A percentile compares a stretch with the other conserved stretches of the same genome.
Evolutionary conservation across 1,140 invertebrate genomes (phyloP).

Genomic region (Drosophila aff.): DNA sequence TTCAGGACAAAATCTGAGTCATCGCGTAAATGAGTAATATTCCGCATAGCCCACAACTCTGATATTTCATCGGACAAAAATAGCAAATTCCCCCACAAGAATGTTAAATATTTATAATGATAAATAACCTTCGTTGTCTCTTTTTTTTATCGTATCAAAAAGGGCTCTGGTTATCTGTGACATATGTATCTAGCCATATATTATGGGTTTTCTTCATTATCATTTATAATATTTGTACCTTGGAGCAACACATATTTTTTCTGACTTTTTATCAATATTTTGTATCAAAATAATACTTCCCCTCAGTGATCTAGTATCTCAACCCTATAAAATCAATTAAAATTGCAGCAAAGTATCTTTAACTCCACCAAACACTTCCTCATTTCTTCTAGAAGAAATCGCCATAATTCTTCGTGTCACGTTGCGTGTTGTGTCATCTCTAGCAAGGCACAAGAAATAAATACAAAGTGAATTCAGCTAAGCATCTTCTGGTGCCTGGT

Average conservation of each 20-base stretch:
- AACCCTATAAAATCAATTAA: not conserved
- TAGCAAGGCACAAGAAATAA: not conserved
- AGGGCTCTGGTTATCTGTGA: slow-evolving; percentile 11
- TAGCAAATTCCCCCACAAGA: slow-evolving; percentile 5
- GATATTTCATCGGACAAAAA: slow-evolving; percentile 6
- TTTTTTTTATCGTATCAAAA: slow-evolving; percentile 3
- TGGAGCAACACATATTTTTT: not conserved
- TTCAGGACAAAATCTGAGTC: slow-evolving; percentile 7
- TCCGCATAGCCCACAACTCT: not conserved
- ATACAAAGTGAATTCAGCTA: slow-evolving; percentile 46
- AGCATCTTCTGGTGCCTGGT: slow-evolving; percentile 29
- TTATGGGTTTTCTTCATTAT: not conserved
- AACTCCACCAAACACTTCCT: not conserved
- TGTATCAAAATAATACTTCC: too few species aligned
- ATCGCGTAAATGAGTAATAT: slow-evolving; percentile 1
- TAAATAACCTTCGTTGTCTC: not conserved
- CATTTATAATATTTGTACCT: not conserved
- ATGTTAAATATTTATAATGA: not conserved
- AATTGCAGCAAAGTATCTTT: not conserved
- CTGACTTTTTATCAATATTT: too few species aligned
- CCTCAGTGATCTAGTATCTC: not conserved
- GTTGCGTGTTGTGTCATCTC: slow-evolving; percentile 9
- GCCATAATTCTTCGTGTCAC: not conserved
- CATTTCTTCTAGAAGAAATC: too few species aligned
- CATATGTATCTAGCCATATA: not conserved